A percentile compares a stretch with the other conserved stretches of the same genome.
Evolutionary conservation across 2,888 invertebrate genomes (phyloP).

Genomic region (Pseudanteris insignis): DNA sequence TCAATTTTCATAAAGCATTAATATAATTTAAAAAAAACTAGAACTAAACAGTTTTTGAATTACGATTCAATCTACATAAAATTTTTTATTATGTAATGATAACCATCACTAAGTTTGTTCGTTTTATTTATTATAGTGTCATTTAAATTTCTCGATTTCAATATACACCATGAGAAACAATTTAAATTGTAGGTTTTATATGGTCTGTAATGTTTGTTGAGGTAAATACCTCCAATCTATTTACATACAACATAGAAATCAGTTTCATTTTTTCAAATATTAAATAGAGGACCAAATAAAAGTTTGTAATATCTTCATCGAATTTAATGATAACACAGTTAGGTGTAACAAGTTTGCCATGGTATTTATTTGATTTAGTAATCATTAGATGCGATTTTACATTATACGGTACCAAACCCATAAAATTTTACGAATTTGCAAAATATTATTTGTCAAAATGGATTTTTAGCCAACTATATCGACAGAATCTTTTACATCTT

Average conservation of each 20-base stretch:
- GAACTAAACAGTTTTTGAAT: background rate
- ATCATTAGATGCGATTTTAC: background rate
- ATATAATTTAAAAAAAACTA: too few relatives aligned
- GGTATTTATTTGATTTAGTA: background rate
- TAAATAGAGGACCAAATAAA: too few relatives aligned
- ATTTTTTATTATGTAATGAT: conserved; percentile 16
- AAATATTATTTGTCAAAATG: background rate
- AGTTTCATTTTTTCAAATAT: too few relatives aligned
- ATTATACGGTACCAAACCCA: background rate
- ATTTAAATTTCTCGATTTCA: background rate
- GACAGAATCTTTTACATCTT: background rate
- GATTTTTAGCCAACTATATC: background rate
- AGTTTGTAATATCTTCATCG: too few relatives aligned
- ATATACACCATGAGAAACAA: conserved; percentile 8
- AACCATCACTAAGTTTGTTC: conserved; percentile 20
- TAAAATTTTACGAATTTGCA: background rate
- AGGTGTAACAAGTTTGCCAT: background rate
- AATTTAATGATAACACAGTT: too few relatives aligned
- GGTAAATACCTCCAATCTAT: conserved; percentile 10
- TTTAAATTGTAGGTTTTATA: conserved; percentile 12
- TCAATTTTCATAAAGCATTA: too few relatives aligned
- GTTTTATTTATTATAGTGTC: conserved; percentile 1
- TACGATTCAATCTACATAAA: conserved; percentile 5
- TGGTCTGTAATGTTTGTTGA: conserved; percentile 10
- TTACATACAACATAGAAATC: background rate